Base-by-base conservation (phyloP, 2,113 vertebrate species). In the Phylloscopus trochiloides region DNA sequence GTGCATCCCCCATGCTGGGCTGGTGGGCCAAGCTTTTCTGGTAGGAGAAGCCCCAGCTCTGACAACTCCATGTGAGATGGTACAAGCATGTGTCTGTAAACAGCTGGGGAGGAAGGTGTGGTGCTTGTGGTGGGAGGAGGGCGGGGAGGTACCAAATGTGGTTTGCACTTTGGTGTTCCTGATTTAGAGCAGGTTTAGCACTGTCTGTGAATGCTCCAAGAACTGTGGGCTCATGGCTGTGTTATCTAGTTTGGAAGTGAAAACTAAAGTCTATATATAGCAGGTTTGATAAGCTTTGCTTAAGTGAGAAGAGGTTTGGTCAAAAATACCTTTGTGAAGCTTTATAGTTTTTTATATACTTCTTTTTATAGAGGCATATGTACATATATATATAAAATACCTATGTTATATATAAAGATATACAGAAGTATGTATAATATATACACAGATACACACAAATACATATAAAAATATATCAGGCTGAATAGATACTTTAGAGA, bases 21-120 rank as follows among this genome's bases (percentile, higher is more conserved):
- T 51, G 47, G 13, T 24, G 45, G 32, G 13, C 17, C 83, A 31
- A 20, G 26, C 26, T 77, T 76, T 67, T 59, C 13, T 14, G 29
- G 18, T 12, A 17, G 50, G n/a, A 76, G 54, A 32, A 66, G 24
- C 11, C 24, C 29, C 0, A 1, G 17, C 31, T 54, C 17, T 82
- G 5, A 2, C 5, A 12, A 24, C 31, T 52, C 50, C 31, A 3
- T 15, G 40, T 51, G 88, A 54, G 52, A 15, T 11, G 12, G 29
- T 15, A 16, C 17, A 2, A 3, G 5, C 24, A 12, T 6, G 1
- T 67, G 2, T 9, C 42, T 4, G 3, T 20, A 14, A 26, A 29
- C 32, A 16, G 43, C 32, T 43, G 6, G 14, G 52, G n/a, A n/a
- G 43, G 74, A 65, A 67, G 14, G 21, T 51, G n/a, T 10, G 13